phyloP scores from a whole-genome alignment of 2,113 vertebrate genomes.

The Bujurquina vittata region DNA sequence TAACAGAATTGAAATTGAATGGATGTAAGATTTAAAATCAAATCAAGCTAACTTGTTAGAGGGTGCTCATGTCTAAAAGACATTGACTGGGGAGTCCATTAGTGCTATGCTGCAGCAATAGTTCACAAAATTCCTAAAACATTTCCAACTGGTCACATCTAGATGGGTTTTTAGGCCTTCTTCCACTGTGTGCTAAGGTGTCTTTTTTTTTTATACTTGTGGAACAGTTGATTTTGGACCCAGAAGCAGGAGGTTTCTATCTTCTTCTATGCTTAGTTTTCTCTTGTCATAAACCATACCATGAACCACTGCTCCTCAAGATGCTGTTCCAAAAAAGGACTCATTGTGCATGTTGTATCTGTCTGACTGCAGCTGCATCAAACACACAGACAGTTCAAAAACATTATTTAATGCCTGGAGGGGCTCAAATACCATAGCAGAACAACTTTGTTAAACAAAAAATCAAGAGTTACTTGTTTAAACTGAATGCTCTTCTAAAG shows the following conservation, averaged over 20 bases:
- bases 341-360: neutral
- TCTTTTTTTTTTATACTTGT: neutral
- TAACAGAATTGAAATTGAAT: too few species aligned
- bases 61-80: rapidly evolving
- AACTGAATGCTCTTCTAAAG: neutral
- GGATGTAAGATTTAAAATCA: neutral
- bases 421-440: rapidly evolving
- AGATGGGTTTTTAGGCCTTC: rapidly evolving
- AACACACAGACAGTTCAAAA: neutral
- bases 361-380: neutral
- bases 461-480: rapidly evolving
- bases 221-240: neutral
- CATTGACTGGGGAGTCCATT: rapidly evolving
- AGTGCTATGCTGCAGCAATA: neutral
- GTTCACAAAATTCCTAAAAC: rapidly evolving
- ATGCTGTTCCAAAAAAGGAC: rapidly evolving
- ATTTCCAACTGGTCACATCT: neutral
- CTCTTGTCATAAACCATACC: neutral
- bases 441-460: too few species aligned
- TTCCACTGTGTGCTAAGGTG: neutral
- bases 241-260: neutral
- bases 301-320: neutral
- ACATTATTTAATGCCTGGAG: rapidly evolving
- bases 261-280: neutral
- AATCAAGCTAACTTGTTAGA: rapidly evolving